These are phyloP conservation scores for Nymphicus hollandicus DNA, from an alignment of 2,113 vertebrate genomes.

Conservation along the genomic window DNA sequence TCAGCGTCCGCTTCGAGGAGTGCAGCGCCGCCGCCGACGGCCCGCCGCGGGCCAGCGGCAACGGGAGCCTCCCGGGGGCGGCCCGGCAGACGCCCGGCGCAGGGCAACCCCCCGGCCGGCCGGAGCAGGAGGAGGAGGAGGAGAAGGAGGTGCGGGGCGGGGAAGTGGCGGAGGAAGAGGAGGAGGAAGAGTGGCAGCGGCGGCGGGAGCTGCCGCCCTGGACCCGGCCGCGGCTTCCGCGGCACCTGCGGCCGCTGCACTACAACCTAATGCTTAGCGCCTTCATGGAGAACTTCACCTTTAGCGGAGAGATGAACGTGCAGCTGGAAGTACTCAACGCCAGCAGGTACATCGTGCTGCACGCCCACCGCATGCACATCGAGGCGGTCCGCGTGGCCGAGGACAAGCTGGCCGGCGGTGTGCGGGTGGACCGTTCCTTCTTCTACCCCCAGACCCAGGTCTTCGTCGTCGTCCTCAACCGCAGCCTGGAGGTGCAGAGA, in stretches of 20 bases:
- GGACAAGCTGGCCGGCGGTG: slow-evolving; percentile 80
- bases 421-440: slow-evolving; percentile 86
- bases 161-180: not conserved
- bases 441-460: slow-evolving; percentile 85
- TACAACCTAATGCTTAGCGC: slow-evolving; percentile 88
- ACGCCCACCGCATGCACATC: slow-evolving; percentile 85
- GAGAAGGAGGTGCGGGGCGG: slow-evolving; percentile 31
- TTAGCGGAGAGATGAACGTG: slow-evolving; percentile 90
- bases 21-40: slow-evolving; percentile 70
- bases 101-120: slow-evolving; percentile 32
- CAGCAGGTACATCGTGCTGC: slow-evolving; percentile 90
- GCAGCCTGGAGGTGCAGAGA: slow-evolving; percentile 84
- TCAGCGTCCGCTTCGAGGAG: slow-evolving; percentile 88
- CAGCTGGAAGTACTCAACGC: slow-evolving; percentile 88
- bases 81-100: slow-evolving; percentile 61
- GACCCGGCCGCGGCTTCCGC: slow-evolving; percentile 82
- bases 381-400: slow-evolving; percentile 86
- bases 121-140: slow-evolving; percentile 44
- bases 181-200: slow-evolving; percentile 59
- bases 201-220: slow-evolving; percentile 76
- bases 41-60: slow-evolving; percentile 14
- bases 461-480: slow-evolving; percentile 88
- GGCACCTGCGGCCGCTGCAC: slow-evolving; percentile 85
- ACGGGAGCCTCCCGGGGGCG: slow-evolving; percentile 48
- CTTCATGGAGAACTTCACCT: slow-evolving; percentile 97